Conservation (phyloP, 2,797 vertebrate genomes). For the Phylloscopus collybita region DNA sequence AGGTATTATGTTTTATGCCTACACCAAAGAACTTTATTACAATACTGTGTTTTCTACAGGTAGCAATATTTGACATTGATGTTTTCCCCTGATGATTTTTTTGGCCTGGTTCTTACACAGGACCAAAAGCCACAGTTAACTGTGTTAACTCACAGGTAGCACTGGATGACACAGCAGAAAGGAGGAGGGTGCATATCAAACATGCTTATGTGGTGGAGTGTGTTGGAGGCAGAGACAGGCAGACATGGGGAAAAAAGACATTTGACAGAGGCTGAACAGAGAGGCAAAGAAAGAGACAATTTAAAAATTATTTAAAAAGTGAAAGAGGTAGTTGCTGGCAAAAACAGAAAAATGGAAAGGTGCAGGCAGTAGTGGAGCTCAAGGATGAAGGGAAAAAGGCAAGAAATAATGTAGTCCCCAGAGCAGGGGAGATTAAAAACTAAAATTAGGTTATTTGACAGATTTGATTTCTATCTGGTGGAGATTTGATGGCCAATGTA, state of each 20-base stretch:
- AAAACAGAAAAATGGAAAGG: not conserved
- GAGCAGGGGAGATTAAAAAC: not conserved
- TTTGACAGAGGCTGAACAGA: not conserved
- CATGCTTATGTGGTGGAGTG: not conserved
- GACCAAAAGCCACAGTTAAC: not conserved
- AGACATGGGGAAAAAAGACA: not conserved
- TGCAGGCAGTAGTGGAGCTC: not conserved
- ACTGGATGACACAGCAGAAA: not conserved
- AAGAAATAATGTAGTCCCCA: not conserved
- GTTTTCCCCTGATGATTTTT: not conserved
- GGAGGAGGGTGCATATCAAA: not conserved
- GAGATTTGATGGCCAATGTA: not conserved
- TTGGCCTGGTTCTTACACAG: not conserved
- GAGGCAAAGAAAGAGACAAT: not conserved
- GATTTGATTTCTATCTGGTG: not conserved
- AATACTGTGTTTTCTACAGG: not conserved
- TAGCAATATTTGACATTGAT: not conserved
- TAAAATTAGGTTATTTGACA: not conserved
- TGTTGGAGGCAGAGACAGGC: not conserved
- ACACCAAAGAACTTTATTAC: not conserved
- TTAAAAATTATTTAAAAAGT: not conserved
- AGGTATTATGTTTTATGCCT: not conserved
- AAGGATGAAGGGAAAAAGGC: not conserved
- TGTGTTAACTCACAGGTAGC: not conserved
- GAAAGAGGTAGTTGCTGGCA: not conserved